These are phyloP conservation scores for Dipodomys ordii DNA, from an alignment of 2,113 vertebrate species.

Conservation along the genomic window DNA sequence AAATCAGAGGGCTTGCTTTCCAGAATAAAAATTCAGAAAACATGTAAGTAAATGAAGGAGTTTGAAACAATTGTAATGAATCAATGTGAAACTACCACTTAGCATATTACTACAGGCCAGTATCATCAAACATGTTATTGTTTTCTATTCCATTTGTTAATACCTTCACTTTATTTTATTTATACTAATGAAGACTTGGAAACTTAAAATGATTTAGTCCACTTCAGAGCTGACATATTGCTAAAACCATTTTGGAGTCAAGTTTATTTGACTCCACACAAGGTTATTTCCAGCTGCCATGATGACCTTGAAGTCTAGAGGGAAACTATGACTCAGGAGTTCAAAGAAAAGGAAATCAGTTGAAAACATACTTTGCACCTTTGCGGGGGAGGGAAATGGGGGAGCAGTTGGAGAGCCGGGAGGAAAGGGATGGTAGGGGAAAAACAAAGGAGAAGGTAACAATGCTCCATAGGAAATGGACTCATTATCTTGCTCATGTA, in stretches of 20 bases:
- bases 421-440: too few relatives aligned
- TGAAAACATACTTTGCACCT: too few relatives aligned
- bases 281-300: background rate
- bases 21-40: constrained; percentile 12
- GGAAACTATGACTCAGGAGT: background rate
- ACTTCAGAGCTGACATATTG: background rate
- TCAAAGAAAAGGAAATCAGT: background rate
- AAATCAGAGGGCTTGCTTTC: constrained; percentile 7
- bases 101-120: background rate
- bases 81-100: background rate
- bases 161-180: background rate
- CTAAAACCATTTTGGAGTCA: background rate
- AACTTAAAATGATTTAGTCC: background rate
- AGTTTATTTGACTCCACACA: background rate
- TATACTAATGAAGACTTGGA: background rate
- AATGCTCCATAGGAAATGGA: too few relatives aligned
- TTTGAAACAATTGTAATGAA: constrained; percentile 40
- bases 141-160: background rate
- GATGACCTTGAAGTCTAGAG: background rate
- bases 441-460: too few relatives aligned
- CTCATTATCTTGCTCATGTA: too few relatives aligned
- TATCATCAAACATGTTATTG: background rate
- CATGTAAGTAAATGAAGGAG: background rate
- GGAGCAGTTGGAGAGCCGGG: too few relatives aligned
- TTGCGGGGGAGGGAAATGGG: too few relatives aligned